Base-by-base conservation (phyloP, 2,888 invertebrate genomes). In the Lasiommata megera region DNA sequence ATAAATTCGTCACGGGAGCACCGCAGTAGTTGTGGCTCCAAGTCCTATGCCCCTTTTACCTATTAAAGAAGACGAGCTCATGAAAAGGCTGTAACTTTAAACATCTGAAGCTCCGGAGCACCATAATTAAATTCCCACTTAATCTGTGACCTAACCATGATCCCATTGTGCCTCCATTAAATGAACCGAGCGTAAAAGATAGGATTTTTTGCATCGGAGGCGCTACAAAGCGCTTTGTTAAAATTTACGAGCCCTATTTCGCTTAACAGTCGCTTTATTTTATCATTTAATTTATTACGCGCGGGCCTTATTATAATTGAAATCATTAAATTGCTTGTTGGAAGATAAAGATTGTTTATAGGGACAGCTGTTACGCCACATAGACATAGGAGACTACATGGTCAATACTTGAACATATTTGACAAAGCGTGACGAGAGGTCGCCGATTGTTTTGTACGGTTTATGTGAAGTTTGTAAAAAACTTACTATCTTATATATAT, bases 241-340 rank as follows among this genome's bases (percentile, higher is more conserved):
- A 63, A 67, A 68, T 64, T 68, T 67, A 64, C 58, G 62, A 63
- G 52, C 55, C 62, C 63, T 65, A 60, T 64, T 65, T 62, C 62
- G 66, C 61, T 67, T 64, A 66, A 61, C 58, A 62, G 64, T 64
- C 67, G 58, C 62, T 68, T 67, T 66, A 64, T 65, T 66, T 67
- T 62, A 61, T 65, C 59, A 56, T 61, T 62, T 65, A 62, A 68
- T 68, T 67, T 68, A 67, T 67, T 65, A 60, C 57, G 59, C 61
- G 56, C 50, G 62, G 56, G 61, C 67, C 64, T 63, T 67, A 66
- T 63, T 67, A 65, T 68, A 68, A 69, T 68, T 67, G 67, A 61
- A 62, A 60, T 58, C 64, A 64, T 69, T 66, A 65, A 63, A 65
- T 67, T 61, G 23, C 57, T 55, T 40, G 51, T 36, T 57, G 41